Evolutionary conservation across 2,888 invertebrate genomes (phyloP).

Genomic region (Meghimatium bilineatum): DNA sequence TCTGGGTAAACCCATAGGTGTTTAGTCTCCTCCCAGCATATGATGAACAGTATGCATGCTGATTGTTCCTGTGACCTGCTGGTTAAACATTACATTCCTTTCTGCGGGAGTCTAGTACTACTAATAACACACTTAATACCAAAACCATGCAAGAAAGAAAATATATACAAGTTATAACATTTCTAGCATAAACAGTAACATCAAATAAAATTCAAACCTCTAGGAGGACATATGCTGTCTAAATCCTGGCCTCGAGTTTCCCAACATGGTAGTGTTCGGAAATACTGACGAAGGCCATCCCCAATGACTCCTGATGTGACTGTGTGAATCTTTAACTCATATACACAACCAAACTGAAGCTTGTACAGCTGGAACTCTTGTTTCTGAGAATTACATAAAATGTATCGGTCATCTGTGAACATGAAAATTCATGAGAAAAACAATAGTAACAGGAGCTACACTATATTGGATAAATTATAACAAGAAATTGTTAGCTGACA

Average conservation of each 20-base stretch:
- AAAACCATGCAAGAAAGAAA: no score
- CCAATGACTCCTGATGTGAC: conserved; percentile 48
- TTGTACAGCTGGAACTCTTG: conserved; percentile 64
- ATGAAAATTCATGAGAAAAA: background rate
- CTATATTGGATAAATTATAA: background rate
- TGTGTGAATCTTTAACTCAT: conserved; percentile 62
- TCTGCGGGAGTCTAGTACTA: no score
- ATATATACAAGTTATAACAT: no score
- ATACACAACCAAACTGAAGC: conserved; percentile 69
- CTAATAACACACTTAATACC: no score
- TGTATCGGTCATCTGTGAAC: background rate
- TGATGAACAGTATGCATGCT: no score
- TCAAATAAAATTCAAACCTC: conserved; percentile 9
- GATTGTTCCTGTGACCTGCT: no score
- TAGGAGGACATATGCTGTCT: conserved; percentile 12
- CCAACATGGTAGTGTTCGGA: conserved; percentile 36
- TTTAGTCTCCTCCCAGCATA: no score
- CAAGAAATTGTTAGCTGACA: background rate
- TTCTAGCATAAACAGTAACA: background rate
- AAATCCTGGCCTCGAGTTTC: conserved; percentile 23
- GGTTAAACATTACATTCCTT: no score
- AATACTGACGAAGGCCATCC: conserved; percentile 15
- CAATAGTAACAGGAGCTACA: background rate
- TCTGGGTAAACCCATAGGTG: no score
- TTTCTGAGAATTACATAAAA: conserved; percentile 55